Conservation (phyloP, 1,140 invertebrate species). For the Mamestra configurata region DNA sequence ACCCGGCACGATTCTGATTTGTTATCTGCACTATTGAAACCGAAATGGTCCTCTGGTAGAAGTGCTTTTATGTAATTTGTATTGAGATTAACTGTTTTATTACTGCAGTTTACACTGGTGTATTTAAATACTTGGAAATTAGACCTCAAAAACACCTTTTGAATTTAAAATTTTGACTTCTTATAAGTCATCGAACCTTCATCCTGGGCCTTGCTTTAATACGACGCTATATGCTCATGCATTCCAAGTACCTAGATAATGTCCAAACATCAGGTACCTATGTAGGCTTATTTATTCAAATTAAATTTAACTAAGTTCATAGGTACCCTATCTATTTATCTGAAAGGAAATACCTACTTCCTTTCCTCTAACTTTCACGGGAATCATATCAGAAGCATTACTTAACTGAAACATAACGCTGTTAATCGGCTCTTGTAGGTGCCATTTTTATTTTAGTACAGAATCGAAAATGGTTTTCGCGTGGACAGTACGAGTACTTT, state of each 20-base stretch:
- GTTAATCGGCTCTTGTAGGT: too few species aligned
- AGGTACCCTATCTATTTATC: background rate
- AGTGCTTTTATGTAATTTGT: conserved; percentile 70
- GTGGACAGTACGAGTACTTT: conserved; percentile 49
- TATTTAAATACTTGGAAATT: conserved; percentile 16
- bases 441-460: background rate
- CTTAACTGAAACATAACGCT: background rate
- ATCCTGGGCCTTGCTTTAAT: background rate
- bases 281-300: too few species aligned
- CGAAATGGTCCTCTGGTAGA: conserved; percentile 48
- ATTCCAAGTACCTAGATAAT: background rate
- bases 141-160: background rate
- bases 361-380: background rate
- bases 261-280: too few species aligned
- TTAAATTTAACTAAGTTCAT: too few species aligned
- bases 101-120: conserved; percentile 44
- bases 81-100: conserved; percentile 59
- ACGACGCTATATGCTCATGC: background rate
- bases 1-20: conserved; percentile 80
- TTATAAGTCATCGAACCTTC: background rate
- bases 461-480: conserved; percentile 38
- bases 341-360: background rate
- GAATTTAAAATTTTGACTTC: background rate
- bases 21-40: conserved; percentile 76
- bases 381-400: conserved; percentile 13